Evolutionary conservation across 2,113 vertebrate species (phyloP).

Genomic region (Psittacula cyanocephala): DNA sequence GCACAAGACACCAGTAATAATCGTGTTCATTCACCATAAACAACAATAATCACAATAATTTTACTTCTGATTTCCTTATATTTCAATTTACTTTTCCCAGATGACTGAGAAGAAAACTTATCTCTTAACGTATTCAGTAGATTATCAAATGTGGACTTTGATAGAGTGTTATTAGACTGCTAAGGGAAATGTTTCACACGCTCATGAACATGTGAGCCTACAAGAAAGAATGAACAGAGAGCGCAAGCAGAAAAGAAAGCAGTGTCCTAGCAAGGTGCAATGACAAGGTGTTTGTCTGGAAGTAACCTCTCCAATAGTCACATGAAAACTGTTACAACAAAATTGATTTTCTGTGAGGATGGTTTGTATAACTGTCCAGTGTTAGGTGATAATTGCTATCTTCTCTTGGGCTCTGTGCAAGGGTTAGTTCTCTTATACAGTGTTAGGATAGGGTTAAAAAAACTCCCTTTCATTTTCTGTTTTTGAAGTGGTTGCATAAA

Average conservation of each 20-base stretch:
- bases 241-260: background rate
- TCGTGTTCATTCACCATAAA: background rate
- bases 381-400: background rate
- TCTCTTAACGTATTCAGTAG: background rate
- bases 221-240: background rate
- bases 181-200: background rate
- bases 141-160: background rate
- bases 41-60: background rate
- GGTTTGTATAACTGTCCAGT: background rate
- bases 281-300: background rate
- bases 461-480: background rate
- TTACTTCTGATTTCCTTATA: background rate
- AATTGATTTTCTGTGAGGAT: background rate
- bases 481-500: background rate
- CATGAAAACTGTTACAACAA: background rate
- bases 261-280: background rate
- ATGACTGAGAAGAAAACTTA: background rate
- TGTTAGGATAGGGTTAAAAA: background rate
- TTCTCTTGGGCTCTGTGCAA: background rate
- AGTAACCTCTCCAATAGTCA: background rate
- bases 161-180: background rate
- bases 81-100: background rate
- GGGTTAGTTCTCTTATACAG: background rate
- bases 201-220: background rate
- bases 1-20: background rate